Conservation (phyloP, 1,140 invertebrate genomes). For the Ceratina japonica region DNA sequence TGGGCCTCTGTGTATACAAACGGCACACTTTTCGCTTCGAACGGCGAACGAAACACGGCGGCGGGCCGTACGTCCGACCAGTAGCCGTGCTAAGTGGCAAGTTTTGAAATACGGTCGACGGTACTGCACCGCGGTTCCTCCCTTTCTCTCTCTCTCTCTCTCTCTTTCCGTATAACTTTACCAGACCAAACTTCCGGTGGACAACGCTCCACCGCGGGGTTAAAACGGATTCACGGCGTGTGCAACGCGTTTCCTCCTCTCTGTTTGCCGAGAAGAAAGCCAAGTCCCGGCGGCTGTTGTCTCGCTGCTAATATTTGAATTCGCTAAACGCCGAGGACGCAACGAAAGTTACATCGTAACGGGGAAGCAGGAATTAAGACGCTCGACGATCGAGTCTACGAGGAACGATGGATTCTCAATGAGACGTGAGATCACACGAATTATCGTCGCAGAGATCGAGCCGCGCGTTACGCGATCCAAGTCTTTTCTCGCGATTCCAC, state of each 20-base stretch:
- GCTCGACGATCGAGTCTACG: too few relatives aligned
- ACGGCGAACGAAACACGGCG: conserved; percentile 10
- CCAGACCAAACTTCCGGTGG: conserved; percentile 37
- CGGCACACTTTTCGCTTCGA: conserved; percentile 30
- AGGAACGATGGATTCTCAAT: too few relatives aligned
- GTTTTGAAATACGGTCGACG: conserved; percentile 67
- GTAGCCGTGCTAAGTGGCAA: conserved; percentile 65
- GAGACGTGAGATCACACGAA: too few relatives aligned
- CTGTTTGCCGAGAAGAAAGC: conserved; percentile 31
- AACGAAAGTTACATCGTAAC: not conserved
- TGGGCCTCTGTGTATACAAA: conserved; percentile 37
- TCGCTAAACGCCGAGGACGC: not conserved
- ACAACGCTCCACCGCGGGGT: not conserved
- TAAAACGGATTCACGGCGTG: conserved; percentile 16
- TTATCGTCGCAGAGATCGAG: too few relatives aligned
- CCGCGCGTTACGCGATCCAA: too few relatives aligned
- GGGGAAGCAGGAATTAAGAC: too few relatives aligned
- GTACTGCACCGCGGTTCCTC: too few relatives aligned
- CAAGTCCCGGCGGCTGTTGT: conserved; percentile 8
- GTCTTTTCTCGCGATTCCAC: too few relatives aligned
- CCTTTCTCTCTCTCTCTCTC: too few relatives aligned
- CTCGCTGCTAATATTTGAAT: conserved; percentile 37
- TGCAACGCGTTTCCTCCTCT: conserved; percentile 25
- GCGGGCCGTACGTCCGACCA: conserved; percentile 38
- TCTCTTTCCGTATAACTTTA: conserved; percentile 31